Base-by-base conservation (phyloP, 2,113 vertebrate species). In the Podarcis raffonei region DNA sequence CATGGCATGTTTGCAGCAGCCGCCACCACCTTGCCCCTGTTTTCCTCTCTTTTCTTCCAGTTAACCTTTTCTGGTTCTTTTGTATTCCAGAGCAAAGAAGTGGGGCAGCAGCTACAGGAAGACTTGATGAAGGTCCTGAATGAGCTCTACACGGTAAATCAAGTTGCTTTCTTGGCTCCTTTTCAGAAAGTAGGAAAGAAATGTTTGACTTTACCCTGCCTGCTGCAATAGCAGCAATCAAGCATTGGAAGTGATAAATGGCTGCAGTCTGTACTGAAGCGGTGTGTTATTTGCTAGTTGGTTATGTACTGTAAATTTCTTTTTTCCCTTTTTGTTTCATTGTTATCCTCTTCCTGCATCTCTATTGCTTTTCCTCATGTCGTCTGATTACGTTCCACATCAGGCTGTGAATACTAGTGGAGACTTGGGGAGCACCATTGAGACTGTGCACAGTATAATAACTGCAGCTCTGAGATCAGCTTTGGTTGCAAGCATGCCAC, bases 81-180 rank as follows among this genome's bases (percentile, higher is more conserved):
- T 92, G 92, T 82, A 2, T 96, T 97, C 83, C 95, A 99, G 99
- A 99, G 99, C 96, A 99, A 99, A 96, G 99, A 99, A 96, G 98
- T 99, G 13, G 98, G 99, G 13, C 95, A 98, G 81, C 98, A 99
- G 96, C 97, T 99, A 91, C 99, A 99, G 92, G 99, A 99, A 91
- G 99, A 99, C 94, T 93, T 99, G 97, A 98, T 99, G 98, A 99
- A 99, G 96, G 98, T 99, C 92, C 94, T 99, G 92, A 99, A 99
- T 85, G 99, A 99, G 85, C 98, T 99, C 81, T 99, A 99, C 95
- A 98, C 98, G 97, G 99, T 99, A 98, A 99, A 95, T 95, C 91
- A 90, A 16, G 7, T 39, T 35, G 69, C 72, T 48, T 87, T 86
- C 87, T 87, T 90, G 93, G 90, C 92, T 4, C 23, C 93, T 87